Evolutionary conservation across 2,113 vertebrate species (phyloP).

Genomic region (Tylochromis polylepis): DNA sequence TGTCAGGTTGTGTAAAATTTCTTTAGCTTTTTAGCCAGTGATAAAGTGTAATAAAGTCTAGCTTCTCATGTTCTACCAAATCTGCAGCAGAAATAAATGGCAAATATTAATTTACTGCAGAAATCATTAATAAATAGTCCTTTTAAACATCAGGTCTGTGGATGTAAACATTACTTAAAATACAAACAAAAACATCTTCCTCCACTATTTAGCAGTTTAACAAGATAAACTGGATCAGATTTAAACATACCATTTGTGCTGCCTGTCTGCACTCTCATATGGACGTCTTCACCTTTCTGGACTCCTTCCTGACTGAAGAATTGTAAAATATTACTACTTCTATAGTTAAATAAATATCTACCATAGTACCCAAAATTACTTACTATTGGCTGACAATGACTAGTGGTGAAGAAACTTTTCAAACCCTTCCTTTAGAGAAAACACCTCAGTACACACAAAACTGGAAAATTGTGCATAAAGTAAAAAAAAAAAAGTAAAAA

Average conservation of each 20-base stretch:
- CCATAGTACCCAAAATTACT: rapidly evolving
- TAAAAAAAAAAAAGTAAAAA: not conserved
- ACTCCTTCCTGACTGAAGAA: not conserved
- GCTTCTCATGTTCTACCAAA: not conserved
- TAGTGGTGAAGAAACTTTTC: not conserved
- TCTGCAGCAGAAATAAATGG: not conserved
- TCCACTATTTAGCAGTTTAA: rapidly evolving
- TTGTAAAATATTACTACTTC: not conserved
- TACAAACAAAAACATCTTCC: rapidly evolving
- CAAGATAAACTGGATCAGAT: not conserved
- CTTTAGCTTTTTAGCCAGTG: not conserved
- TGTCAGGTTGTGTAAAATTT: not conserved
- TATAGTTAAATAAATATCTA: not conserved
- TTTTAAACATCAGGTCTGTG: not conserved
- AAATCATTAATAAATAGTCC: not conserved
- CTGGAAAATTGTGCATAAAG: not conserved
- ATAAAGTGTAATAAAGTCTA: not conserved
- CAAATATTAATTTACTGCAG: not conserved
- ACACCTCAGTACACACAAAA: not conserved
- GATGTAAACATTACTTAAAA: rapidly evolving
- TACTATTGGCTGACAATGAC: not conserved
- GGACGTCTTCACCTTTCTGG: not conserved
- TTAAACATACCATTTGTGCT: not conserved
- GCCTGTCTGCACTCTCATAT: not conserved
- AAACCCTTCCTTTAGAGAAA: not conserved